Evolutionary conservation across 2,888 invertebrate species (phyloP).

Genomic region (Lamellibrachia columna): DNA sequence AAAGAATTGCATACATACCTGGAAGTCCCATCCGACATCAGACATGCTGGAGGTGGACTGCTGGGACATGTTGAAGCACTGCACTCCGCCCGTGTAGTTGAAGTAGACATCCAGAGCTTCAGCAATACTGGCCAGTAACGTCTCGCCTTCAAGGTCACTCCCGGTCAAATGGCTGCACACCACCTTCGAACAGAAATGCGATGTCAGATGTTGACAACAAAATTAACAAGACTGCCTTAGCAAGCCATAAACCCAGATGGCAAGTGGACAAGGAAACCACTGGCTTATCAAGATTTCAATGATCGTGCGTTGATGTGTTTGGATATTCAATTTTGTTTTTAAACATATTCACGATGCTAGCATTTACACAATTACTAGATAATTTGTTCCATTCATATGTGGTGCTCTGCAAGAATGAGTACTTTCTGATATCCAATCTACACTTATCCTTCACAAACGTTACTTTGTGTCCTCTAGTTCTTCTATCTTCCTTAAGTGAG

Average conservation of each 20-base stretch:
- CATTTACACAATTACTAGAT: too few relatives aligned
- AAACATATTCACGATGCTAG: too few relatives aligned
- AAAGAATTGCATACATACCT: slow-evolving; percentile 69
- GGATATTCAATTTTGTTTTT: too few relatives aligned
- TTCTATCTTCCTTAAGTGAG: too few relatives aligned
- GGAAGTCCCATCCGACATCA: slow-evolving; percentile 82
- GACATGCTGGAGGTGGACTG: slow-evolving; percentile 73
- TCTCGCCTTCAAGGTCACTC: slow-evolving; percentile 67
- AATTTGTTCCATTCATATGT: too few relatives aligned
- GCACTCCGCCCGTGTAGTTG: slow-evolving; percentile 80
- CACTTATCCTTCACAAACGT: too few relatives aligned
- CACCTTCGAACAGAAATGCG: slow-evolving; percentile 63
- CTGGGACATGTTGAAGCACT: slow-evolving; percentile 75
- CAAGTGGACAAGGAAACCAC: background rate
- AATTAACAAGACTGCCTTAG: background rate
- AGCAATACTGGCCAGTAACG: slow-evolving; percentile 73
- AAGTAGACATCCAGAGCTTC: slow-evolving; percentile 79
- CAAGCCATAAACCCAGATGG: background rate
- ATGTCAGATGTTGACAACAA: background rate
- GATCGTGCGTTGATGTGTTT: too few relatives aligned
- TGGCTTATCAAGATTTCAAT: too few relatives aligned
- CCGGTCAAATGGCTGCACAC: slow-evolving; percentile 69
- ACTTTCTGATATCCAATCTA: too few relatives aligned
- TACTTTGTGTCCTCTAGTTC: too few relatives aligned
- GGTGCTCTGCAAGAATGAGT: too few relatives aligned